Percentiles rank a stretch among this genome's conserved stretches.
These are phyloP conservation scores for Daphoenositta chrysoptera DNA, from an alignment of 2,113 vertebrate genomes.

Conservation along the genomic window DNA sequence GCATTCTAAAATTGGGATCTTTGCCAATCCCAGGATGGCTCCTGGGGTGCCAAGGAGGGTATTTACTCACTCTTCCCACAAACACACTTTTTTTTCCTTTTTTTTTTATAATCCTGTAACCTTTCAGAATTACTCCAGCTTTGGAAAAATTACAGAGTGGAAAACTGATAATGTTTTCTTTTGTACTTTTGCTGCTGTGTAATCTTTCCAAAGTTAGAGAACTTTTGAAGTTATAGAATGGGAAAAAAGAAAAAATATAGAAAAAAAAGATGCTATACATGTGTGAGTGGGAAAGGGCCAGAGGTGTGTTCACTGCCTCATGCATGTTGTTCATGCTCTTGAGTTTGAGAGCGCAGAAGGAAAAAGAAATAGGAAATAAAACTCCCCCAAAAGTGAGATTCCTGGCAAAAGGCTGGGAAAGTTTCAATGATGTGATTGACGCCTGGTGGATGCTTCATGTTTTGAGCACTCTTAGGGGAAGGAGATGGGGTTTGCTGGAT, in stretches of 20 bases:
- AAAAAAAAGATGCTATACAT: not conserved
- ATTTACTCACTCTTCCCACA: slow-evolving; percentile 37
- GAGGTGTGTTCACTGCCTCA: not conserved
- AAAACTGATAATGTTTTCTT: slow-evolving; percentile 44
- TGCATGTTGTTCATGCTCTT: not conserved
- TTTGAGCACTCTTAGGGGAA: not conserved
- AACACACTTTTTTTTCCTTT: not conserved
- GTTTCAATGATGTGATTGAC: not conserved
- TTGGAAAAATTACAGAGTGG: slow-evolving; percentile 51
- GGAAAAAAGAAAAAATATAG: not conserved
- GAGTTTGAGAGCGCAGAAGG: not conserved
- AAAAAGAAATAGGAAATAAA: not conserved
- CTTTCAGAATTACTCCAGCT: slow-evolving; percentile 31
- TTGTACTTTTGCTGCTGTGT: slow-evolving; percentile 36
- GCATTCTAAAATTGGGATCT: not conserved
- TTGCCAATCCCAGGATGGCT: not conserved
- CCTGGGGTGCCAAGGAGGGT: not conserved
- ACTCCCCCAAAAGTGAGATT: not conserved
- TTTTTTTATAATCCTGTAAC: not conserved
- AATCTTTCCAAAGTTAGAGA: slow-evolving; percentile 49
- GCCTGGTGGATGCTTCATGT: not conserved
- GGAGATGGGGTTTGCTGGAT: not conserved
- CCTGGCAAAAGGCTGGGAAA: not conserved
- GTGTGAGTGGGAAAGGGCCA: not conserved
- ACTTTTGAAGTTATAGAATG: slow-evolving; percentile 20